A percentile compares a stretch with the other conserved stretches of the same genome.
These are phyloP conservation scores for Smutsia temminckii DNA, from an alignment of 2,797 vertebrate species.

Conservation along the genomic window DNA sequence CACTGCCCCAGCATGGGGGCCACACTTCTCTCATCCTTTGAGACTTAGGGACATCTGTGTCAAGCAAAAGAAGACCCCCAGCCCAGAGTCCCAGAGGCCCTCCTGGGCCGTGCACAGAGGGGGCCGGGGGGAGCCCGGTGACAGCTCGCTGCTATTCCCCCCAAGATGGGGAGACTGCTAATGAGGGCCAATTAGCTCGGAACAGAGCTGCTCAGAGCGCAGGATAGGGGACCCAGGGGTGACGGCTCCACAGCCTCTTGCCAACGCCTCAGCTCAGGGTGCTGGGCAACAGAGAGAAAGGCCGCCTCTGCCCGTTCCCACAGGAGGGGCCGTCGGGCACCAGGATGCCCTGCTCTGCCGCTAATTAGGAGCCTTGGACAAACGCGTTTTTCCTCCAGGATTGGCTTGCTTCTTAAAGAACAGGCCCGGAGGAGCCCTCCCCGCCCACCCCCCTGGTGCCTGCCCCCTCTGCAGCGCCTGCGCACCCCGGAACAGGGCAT, in stretches of 20 bases:
- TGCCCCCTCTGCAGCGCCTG: no score
- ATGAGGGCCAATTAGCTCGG: neutral
- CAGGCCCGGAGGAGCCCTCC: neutral
- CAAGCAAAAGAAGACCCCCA: neutral
- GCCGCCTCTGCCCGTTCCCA: neutral
- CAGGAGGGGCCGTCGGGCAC: neutral
- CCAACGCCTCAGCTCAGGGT: neutral
- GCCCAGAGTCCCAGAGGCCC: neutral
- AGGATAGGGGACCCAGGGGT: neutral
- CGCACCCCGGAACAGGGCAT: neutral
- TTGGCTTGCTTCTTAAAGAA: neutral
- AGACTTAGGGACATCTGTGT: neutral
- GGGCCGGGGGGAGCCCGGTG: accelerated
- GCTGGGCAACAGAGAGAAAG: neutral
- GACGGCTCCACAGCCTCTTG: neutral
- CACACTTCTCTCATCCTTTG: neutral
- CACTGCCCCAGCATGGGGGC: accelerated
- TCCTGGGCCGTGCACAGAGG: neutral
- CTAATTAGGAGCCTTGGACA: neutral
- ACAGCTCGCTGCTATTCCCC: accelerated
- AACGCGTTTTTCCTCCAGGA: neutral
- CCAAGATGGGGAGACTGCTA: neutral
- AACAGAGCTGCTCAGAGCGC: neutral
- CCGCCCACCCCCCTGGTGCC: accelerated
- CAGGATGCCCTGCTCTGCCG: neutral